phyloP scores from a whole-genome alignment of 2,113 vertebrate genomes.

The Alethe castanea region DNA sequence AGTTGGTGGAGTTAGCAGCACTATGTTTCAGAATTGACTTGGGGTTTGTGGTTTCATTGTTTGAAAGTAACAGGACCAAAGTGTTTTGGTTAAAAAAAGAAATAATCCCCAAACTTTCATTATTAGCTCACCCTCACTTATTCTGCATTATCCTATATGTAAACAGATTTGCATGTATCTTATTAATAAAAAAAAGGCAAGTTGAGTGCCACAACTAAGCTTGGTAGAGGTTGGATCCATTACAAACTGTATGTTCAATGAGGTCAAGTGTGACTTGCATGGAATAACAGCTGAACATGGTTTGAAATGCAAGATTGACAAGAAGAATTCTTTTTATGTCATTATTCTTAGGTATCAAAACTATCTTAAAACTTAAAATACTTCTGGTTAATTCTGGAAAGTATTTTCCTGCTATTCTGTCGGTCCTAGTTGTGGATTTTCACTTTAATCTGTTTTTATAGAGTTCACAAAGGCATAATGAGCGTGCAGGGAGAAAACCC shows the following conservation, averaged over 20 bases:
- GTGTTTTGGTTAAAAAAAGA: not conserved
- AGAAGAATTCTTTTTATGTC: not conserved
- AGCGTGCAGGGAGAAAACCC: not conserved
- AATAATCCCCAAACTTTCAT: not conserved
- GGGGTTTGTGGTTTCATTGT: not conserved
- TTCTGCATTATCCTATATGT: not conserved
- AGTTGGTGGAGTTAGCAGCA: not conserved
- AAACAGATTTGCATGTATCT: not conserved
- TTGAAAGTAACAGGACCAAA: not conserved
- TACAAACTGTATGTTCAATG: not conserved
- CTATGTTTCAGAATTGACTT: not conserved
- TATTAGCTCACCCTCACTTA: not conserved
- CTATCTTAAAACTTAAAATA: not conserved
- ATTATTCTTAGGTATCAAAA: not conserved
- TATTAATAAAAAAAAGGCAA: not conserved
- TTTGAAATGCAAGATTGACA: not conserved
- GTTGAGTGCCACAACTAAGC: not conserved
- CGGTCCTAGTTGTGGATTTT: not conserved
- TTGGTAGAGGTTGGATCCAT: not conserved
- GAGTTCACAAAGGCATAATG: not conserved
- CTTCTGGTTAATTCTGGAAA: not conserved
- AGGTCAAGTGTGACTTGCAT: not conserved
- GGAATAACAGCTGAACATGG: not conserved
- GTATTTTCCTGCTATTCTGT: not conserved
- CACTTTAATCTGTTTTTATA: not conserved